Conservation (phyloP, 1,140 invertebrate genomes). For the Copidosoma floridanum region DNA sequence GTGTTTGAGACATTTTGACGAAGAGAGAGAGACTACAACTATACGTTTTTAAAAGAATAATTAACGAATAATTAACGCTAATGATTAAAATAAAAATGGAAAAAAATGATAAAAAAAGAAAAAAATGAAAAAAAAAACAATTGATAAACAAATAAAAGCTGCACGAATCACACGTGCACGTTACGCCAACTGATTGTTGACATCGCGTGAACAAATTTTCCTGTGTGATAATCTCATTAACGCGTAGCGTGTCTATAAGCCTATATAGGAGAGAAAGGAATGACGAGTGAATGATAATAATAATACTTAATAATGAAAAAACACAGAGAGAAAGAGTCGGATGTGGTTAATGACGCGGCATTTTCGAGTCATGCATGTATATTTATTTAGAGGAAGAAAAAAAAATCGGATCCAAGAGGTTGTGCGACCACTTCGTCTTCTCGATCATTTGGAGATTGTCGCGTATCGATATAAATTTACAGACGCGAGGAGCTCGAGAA, state of each 20-base stretch:
- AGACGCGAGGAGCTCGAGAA: conserved; percentile 14
- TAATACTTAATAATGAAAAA: conserved; percentile 1
- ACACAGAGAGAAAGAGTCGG: conserved; percentile 13
- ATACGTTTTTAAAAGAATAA: conserved; percentile 45
- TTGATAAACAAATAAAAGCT: conserved; percentile 30
- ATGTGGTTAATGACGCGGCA: conserved; percentile 28
- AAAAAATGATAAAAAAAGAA: no score
- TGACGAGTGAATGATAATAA: no score
- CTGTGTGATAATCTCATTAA: conserved; percentile 55
- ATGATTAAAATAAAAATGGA: no score
- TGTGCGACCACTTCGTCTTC: neutral
- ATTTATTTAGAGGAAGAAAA: no score
- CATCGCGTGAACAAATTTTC: conserved; percentile 52
- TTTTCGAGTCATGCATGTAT: no score
- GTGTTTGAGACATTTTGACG: conserved; percentile 20
- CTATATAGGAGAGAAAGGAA: conserved; percentile 27
- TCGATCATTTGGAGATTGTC: neutral
- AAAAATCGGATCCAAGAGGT: no score
- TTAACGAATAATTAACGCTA: conserved; percentile 31
- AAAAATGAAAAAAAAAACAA: conserved; percentile 29
- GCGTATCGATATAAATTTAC: neutral
- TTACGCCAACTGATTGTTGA: conserved; percentile 52
- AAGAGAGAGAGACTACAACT: conserved; percentile 42
- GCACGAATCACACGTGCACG: conserved; percentile 36
- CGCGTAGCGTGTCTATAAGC: conserved; percentile 44